Evolutionary conservation across 2,888 invertebrate species (phyloP).

Genomic region (Ctena decussata): DNA sequence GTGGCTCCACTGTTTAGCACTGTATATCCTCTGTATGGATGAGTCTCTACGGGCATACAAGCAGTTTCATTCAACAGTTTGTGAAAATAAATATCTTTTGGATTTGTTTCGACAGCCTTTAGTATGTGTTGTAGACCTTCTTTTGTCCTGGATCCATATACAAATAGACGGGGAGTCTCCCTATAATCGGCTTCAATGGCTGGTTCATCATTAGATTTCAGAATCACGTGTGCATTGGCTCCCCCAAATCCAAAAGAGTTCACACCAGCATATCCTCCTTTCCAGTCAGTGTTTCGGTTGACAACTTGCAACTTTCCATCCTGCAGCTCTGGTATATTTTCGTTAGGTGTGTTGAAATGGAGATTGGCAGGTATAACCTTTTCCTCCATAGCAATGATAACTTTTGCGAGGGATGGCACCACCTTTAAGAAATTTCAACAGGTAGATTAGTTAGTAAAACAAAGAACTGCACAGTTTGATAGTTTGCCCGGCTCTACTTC

Average conservation of each 20-base stretch:
- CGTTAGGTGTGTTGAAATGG: slow-evolving; percentile 94
- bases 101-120: slow-evolving; percentile 91
- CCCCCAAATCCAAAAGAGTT: slow-evolving; percentile 99
- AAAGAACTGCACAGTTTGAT: too few relatives aligned
- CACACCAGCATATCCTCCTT: neutral
- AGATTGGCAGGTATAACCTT: slow-evolving; percentile 96
- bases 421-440: too few relatives aligned
- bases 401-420: slow-evolving; percentile 91
- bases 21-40: slow-evolving; percentile 93
- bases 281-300: slow-evolving; percentile 86
- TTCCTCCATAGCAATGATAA: slow-evolving; percentile 96
- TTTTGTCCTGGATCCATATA: slow-evolving; percentile 95
- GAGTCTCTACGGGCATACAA: slow-evolving; percentile 90
- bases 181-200: slow-evolving; percentile 4
- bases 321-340: slow-evolving; percentile 94
- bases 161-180: slow-evolving; percentile 89
- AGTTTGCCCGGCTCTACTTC: too few relatives aligned
- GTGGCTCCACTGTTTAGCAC: slow-evolving; percentile 89
- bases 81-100: slow-evolving; percentile 78
- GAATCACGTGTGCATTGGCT: slow-evolving; percentile 85
- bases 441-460: too few relatives aligned
- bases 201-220: slow-evolving; percentile 87
- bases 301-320: slow-evolving; percentile 94
- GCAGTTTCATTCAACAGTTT: slow-evolving; percentile 78
- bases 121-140: slow-evolving; percentile 91